These are phyloP conservation scores for Microchrysa polita DNA, from an alignment of 2,888 invertebrate genomes.

Conservation along the genomic window DNA sequence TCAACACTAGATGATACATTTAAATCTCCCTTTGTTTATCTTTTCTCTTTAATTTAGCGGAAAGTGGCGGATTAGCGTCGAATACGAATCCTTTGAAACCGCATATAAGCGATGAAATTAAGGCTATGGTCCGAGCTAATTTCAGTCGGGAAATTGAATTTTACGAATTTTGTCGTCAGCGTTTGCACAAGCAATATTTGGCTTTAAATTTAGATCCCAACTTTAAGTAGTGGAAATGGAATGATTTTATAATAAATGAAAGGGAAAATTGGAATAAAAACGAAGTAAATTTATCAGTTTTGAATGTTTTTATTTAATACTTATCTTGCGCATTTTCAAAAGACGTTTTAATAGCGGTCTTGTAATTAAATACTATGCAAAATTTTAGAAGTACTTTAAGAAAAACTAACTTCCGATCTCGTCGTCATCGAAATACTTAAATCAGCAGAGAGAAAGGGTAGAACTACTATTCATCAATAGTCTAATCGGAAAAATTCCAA, in stretches of 20 bases:
- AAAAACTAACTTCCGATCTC: no score
- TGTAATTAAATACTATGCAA: no score
- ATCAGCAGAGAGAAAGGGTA: no score
- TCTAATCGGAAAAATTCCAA: no score
- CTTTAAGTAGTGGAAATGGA: background rate
- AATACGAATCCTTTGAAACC: slow-evolving; percentile 86
- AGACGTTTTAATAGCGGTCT: no score
- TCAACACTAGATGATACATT: background rate
- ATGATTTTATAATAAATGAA: background rate
- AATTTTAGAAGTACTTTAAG: no score
- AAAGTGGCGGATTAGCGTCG: slow-evolving; percentile 64
- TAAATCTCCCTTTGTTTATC: slow-evolving; percentile 9
- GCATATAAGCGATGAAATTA: slow-evolving; percentile 81
- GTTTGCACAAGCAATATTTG: slow-evolving; percentile 79
- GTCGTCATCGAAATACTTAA: no score
- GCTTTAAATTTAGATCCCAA: slow-evolving; percentile 62
- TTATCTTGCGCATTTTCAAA: no score
- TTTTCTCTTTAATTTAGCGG: slow-evolving; percentile 27
- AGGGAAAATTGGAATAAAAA: no score
- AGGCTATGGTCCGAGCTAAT: slow-evolving; percentile 81
- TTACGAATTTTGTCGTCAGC: slow-evolving; percentile 86
- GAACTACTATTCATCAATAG: no score
- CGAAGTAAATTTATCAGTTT: no score
- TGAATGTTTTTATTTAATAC: no score
- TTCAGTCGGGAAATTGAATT: slow-evolving; percentile 89